Conservation (phyloP, 2,888 invertebrate genomes). For the Cybosia mesomella region DNA sequence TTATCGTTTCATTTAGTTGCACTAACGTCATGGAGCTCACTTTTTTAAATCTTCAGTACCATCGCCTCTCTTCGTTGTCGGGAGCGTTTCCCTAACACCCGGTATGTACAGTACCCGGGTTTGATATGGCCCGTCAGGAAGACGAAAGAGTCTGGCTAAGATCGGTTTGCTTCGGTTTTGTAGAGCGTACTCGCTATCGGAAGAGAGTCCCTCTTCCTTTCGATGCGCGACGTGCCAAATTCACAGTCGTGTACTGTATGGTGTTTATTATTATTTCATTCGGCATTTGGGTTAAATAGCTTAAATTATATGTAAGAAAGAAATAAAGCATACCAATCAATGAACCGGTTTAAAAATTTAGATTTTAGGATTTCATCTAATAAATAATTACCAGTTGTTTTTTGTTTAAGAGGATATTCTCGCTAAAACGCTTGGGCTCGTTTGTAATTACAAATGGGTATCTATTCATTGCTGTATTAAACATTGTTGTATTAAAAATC, state of each 20-base stretch:
- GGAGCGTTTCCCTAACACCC: too few relatives aligned
- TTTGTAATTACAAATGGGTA: not conserved
- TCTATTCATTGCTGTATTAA: not conserved
- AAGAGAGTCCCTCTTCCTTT: too few relatives aligned
- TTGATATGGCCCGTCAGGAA: not conserved
- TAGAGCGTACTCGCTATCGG: too few relatives aligned
- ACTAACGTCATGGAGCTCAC: too few relatives aligned
- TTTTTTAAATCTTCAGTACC: too few relatives aligned
- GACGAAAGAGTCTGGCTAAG: too few relatives aligned
- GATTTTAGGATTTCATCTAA: not conserved
- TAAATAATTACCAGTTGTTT: not conserved
- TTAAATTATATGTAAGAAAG: constrained; percentile 15
- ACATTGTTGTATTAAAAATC: too few relatives aligned
- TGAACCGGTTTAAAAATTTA: not conserved
- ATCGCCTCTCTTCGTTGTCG: too few relatives aligned
- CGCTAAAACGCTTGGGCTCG: not conserved
- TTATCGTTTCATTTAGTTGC: too few relatives aligned
- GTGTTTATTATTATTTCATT: constrained; percentile 25
- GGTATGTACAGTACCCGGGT: not conserved
- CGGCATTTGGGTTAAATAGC: constrained; percentile 25
- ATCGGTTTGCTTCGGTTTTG: too few relatives aligned
- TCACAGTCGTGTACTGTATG: constrained; percentile 2
- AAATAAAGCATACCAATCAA: constrained; percentile 7
- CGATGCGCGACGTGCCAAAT: too few relatives aligned
- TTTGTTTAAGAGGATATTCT: not conserved